Percentiles rank a stretch among this genome's conserved stretches.
Conservation (phyloP, 2,797 vertebrate genomes). For the Anguilla megastoma region DNA sequence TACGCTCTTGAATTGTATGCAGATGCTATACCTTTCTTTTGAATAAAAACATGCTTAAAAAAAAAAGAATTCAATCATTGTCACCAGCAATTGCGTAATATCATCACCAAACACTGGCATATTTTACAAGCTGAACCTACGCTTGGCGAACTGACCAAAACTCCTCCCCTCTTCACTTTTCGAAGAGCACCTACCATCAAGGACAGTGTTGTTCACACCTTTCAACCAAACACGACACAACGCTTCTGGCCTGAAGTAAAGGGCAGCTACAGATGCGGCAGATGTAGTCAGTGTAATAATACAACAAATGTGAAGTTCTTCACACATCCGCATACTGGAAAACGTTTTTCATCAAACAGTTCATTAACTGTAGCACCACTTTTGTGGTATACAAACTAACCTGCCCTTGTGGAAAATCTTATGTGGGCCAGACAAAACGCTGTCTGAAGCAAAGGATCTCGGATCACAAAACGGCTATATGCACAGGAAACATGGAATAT, state of each 20-base stretch:
- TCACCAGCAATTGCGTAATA: background rate
- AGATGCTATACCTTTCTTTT: too few relatives aligned
- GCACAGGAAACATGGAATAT: background rate
- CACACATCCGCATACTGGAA: background rate
- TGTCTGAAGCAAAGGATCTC: background rate
- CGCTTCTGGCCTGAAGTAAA: background rate
- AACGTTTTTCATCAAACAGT: background rate
- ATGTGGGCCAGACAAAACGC: background rate
- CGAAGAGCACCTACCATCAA: slow-evolving; percentile 10
- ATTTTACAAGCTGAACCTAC: background rate
- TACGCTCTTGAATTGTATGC: too few relatives aligned
- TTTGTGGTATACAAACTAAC: background rate
- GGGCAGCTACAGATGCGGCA: background rate
- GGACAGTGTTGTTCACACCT: slow-evolving; percentile 5
- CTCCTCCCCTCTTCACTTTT: background rate
- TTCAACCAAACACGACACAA: background rate
- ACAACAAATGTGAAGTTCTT: slow-evolving; percentile 6
- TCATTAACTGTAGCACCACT: slow-evolving; percentile 1
- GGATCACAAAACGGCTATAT: background rate
- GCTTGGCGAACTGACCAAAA: background rate
- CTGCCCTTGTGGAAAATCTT: slow-evolving; percentile 2
- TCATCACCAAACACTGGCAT: slow-evolving; percentile 10
- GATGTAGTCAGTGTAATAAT: background rate
- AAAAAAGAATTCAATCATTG: background rate
- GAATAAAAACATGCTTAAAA: too few relatives aligned